A percentile compares a stretch with the other conserved stretches of the same genome.
These are phyloP conservation scores for Ophioninae sp. DNA, from an alignment of 2,888 invertebrate species.

Conservation along the genomic window DNA sequence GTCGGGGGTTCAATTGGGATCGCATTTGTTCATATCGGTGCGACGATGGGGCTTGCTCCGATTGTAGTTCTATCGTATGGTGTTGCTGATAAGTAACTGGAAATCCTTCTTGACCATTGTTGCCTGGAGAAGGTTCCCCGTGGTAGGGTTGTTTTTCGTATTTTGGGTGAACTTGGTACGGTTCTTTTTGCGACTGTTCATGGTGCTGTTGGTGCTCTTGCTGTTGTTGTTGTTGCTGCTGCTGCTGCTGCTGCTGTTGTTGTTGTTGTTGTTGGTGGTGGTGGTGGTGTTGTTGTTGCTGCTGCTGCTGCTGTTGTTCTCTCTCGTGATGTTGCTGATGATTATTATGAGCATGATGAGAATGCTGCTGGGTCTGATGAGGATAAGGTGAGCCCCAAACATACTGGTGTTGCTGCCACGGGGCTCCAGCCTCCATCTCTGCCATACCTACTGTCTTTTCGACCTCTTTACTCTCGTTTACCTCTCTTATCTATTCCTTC, in stretches of 20 bases:
- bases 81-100: slow-evolving; percentile 64
- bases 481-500: background rate
- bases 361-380: slow-evolving; percentile 69
- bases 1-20: slow-evolving; percentile 41
- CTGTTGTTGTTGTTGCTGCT: slow-evolving; percentile 60
- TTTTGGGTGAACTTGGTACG: slow-evolving; percentile 62
- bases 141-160: slow-evolving; percentile 16
- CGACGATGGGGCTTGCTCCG: slow-evolving; percentile 42
- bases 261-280: slow-evolving; percentile 68
- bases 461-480: slow-evolving; percentile 8
- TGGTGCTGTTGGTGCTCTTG: slow-evolving; percentile 45
- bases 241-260: slow-evolving; percentile 65
- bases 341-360: slow-evolving; percentile 64
- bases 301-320: slow-evolving; percentile 57
- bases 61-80: slow-evolving; percentile 61
- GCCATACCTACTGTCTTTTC: slow-evolving; percentile 64
- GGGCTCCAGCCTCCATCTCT: slow-evolving; percentile 71
- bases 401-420: slow-evolving; percentile 78
- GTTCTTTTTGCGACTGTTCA: slow-evolving; percentile 56
- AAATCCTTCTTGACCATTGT: slow-evolving; percentile 39
- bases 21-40: slow-evolving; percentile 56
- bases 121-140: slow-evolving; percentile 61
- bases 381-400: slow-evolving; percentile 71
- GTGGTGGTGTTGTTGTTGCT: slow-evolving; percentile 51
- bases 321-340: slow-evolving; percentile 65